These are phyloP conservation scores for Venusia cambrica DNA, from an alignment of 2,888 invertebrate species.

Conservation along the genomic window DNA sequence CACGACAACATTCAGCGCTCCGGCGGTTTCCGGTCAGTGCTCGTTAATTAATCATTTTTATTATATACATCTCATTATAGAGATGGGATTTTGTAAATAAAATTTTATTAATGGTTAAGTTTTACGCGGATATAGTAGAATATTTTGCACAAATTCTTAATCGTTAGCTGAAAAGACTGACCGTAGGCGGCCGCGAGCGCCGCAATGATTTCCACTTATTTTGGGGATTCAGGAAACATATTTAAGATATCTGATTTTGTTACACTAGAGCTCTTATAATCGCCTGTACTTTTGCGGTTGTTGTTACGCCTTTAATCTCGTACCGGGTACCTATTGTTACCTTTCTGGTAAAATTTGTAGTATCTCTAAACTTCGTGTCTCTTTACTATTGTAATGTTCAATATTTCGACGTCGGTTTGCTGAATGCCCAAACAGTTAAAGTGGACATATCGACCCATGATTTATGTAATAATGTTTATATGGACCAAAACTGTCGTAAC, in stretches of 20 bases:
- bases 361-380: constrained; percentile 11
- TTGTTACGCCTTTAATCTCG: constrained; percentile 18
- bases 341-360: constrained; percentile 11
- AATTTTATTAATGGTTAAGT: constrained; percentile 64
- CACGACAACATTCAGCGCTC: constrained; percentile 60
- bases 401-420: constrained; percentile 35
- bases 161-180: constrained; percentile 78
- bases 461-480: constrained; percentile 77
- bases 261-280: constrained; percentile 10
- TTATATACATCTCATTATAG: constrained; percentile 47
- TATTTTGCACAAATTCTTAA: constrained; percentile 80
- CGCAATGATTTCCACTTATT: constrained; percentile 53
- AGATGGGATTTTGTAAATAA: constrained; percentile 72
- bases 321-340: constrained; percentile 16
- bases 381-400: constrained; percentile 9
- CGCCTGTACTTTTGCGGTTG: constrained; percentile 17
- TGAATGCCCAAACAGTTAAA: constrained; percentile 52
- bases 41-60: constrained; percentile 57
- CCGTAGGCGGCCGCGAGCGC: constrained; percentile 75
- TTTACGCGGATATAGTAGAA: constrained; percentile 70
- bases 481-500: constrained; percentile 79
- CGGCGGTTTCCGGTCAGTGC: constrained; percentile 76
- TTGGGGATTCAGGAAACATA: constrained; percentile 55
- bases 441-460: constrained; percentile 57
- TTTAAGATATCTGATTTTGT: constrained; percentile 12